A percentile compares a stretch with the other conserved stretches of the same genome.
These are phyloP conservation scores for Dicerorhinus sumatrensis DNA, from an alignment of 2,113 vertebrate species.

Conservation along the genomic window DNA sequence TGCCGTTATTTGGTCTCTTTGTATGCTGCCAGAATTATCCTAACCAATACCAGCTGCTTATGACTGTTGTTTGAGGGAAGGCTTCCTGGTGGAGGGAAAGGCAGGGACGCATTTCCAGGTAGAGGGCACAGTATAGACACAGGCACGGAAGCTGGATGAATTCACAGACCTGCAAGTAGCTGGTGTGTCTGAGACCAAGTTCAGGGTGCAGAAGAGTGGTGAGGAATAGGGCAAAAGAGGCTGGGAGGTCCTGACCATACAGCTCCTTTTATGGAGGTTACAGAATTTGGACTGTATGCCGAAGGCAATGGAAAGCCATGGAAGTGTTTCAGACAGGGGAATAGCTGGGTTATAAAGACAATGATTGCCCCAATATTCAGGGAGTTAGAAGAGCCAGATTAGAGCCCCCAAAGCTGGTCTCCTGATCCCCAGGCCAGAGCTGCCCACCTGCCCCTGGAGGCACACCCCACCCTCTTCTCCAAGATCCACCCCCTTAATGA, in stretches of 20 bases:
- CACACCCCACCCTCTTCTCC: background rate
- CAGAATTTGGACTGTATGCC: background rate
- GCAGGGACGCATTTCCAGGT: background rate
- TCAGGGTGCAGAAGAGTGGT: background rate
- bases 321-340: background rate
- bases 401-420: background rate
- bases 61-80: fast-evolving
- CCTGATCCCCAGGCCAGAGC: background rate
- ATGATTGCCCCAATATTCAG: background rate
- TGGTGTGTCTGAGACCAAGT: background rate
- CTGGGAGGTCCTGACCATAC: background rate
- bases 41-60: background rate
- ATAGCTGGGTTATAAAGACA: background rate
- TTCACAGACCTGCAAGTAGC: background rate
- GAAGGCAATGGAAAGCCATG: background rate
- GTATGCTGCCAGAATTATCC: background rate
- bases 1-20: background rate
- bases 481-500: background rate
- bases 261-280: background rate
- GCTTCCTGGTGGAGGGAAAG: background rate
- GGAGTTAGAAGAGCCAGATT: background rate
- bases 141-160: background rate
- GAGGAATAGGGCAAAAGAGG: background rate
- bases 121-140: background rate
- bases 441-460: background rate